phyloP scores from a whole-genome alignment of 2,888 invertebrate species.

The Morpho deidamia region DNA sequence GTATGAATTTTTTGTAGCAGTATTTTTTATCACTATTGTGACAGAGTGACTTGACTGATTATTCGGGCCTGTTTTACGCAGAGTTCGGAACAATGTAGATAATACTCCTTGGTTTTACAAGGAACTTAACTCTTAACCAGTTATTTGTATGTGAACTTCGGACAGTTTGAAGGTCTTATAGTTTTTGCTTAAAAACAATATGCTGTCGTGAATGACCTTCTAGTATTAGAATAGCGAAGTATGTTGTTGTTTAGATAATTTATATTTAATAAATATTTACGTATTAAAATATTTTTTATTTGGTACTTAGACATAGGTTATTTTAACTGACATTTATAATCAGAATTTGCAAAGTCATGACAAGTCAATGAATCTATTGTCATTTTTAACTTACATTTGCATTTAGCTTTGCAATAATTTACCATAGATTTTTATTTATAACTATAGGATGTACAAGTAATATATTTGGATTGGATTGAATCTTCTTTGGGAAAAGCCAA shows the following conservation, averaged over 20 bases:
- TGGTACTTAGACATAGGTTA: conserved; percentile 16
- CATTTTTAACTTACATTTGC: neutral
- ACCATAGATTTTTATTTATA: neutral
- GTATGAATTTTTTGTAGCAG: conserved; percentile 41
- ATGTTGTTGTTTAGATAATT: conserved; percentile 57
- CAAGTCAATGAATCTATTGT: neutral
- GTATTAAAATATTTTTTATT: conserved; percentile 36
- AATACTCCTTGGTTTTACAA: conserved; percentile 77
- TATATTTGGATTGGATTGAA: no score
- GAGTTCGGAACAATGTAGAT: conserved; percentile 63
- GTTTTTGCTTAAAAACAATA: conserved; percentile 48
- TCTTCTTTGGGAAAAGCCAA: no score
- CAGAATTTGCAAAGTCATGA: neutral
- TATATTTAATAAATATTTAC: conserved; percentile 56
- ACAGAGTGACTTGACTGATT: conserved; percentile 74
- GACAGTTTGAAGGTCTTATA: conserved; percentile 52
- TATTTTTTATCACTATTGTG: conserved; percentile 66
- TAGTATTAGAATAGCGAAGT: conserved; percentile 63
- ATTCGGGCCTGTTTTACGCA: conserved; percentile 57
- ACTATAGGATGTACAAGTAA: no score
- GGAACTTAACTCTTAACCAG: conserved; percentile 50
- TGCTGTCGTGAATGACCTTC: conserved; percentile 67
- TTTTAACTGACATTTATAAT: conserved; percentile 7
- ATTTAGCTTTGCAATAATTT: neutral
- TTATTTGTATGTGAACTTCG: conserved; percentile 31